phyloP scores from a whole-genome alignment of 2,797 vertebrate species.

The Channa striata region DNA sequence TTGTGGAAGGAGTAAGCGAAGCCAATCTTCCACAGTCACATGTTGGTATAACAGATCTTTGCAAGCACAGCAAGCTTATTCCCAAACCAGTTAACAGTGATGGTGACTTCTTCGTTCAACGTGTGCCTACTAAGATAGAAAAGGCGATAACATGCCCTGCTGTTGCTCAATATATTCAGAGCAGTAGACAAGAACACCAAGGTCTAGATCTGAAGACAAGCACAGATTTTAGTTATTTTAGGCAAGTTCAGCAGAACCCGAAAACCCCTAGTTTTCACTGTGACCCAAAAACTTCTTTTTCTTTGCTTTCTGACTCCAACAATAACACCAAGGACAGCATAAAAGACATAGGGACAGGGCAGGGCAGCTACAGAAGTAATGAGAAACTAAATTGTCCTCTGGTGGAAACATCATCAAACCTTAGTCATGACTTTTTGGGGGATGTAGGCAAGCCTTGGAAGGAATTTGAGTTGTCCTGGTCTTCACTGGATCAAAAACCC shows the following conservation, averaged over 20 bases:
- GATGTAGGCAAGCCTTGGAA: neutral
- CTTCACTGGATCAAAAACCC: slow-evolving; percentile 32
- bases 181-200: slow-evolving; percentile 15
- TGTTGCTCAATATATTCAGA: slow-evolving; percentile 18
- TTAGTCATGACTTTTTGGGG: slow-evolving; percentile 19
- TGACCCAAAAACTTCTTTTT: slow-evolving; percentile 18
- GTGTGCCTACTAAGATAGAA: slow-evolving; percentile 24
- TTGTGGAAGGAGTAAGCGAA: slow-evolving; percentile 25
- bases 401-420: slow-evolving; percentile 18
- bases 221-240: slow-evolving; percentile 17
- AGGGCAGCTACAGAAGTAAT: slow-evolving; percentile 21
- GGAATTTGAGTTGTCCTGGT: slow-evolving; percentile 16
- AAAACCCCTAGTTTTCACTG: slow-evolving; percentile 15
- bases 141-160: slow-evolving; percentile 11
- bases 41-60: slow-evolving; percentile 24
- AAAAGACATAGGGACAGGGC: slow-evolving; percentile 8
- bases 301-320: slow-evolving; percentile 67
- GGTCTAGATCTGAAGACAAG: slow-evolving; percentile 10
- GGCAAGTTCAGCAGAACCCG: slow-evolving; percentile 27
- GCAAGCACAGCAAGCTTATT: slow-evolving; percentile 16
- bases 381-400: slow-evolving; percentile 29
- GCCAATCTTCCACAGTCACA: slow-evolving; percentile 23
- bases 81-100: slow-evolving; percentile 20
- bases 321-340: slow-evolving; percentile 61
- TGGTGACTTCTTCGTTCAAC: slow-evolving; percentile 24